Evolutionary conservation across 53 echinoderm and acorn worm species (phyloP).

Genomic region (Patiria pectinifera): DNA sequence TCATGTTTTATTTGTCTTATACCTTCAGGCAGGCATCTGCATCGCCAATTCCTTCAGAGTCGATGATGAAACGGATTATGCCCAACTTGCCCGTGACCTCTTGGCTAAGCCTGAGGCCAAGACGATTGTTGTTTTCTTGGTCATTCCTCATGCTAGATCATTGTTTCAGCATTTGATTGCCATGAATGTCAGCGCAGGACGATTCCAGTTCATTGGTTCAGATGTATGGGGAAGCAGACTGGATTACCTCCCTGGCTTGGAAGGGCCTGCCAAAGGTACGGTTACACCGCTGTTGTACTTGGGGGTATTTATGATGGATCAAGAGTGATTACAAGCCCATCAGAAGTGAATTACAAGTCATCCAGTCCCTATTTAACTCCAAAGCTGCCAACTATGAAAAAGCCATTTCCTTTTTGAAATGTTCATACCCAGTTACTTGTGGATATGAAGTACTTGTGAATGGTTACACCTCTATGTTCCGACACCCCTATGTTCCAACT

Average conservation of each 20-base stretch:
- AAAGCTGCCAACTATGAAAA: no score
- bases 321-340: no score
- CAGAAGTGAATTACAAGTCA: no score
- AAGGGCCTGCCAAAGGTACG: constrained; percentile 41
- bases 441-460: no score
- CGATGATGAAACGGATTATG: constrained; percentile 51
- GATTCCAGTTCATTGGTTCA: constrained; percentile 49
- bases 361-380: no score
- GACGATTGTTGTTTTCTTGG: constrained; percentile 54
- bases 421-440: no score
- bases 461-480: no score
- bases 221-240: constrained; percentile 34
- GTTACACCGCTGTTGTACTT: background rate
- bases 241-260: constrained; percentile 26
- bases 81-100: constrained; percentile 42
- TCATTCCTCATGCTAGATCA: constrained; percentile 1
- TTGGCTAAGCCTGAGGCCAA: constrained; percentile 61
- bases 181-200: constrained; percentile 21
- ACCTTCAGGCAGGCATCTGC: constrained; percentile 56
- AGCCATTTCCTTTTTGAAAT: no score
- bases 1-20: background rate
- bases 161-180: constrained; percentile 22
- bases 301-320: no score
- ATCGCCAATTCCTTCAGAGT: constrained; percentile 65
- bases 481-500: no score